Evolutionary conservation across 2,888 invertebrate species (phyloP), one percentile per base, ranked within the genome.

Genomic region (Ypsolopha scabrella): DNA sequence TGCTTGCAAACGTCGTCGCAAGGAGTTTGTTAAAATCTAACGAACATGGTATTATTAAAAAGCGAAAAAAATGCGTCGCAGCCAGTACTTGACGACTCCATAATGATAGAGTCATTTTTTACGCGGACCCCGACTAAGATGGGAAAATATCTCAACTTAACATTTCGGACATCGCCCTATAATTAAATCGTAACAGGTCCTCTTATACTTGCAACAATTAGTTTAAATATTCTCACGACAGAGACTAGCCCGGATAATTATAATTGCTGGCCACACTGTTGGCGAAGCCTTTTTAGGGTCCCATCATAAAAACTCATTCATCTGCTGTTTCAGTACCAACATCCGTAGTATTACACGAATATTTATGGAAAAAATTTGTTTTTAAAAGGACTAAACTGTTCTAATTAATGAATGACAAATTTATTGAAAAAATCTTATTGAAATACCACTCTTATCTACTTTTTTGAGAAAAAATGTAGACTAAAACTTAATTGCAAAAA

Each of bases 111-210:
- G 65, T 56, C 58, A 65, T 73, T 73, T 76, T 75, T 76, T 70
- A 68, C 55, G 44, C 35, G 24, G 14, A 39, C 38, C 46, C 34
- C 44, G 9, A 33, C n/a, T 9, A 48, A 43, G 50, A 41, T 63
- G 63, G 63, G 63, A 64, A 69, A 67, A 63, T 63, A 59, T 58
- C 57, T 53, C 60, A 62, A 71, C 73, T 75, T 68, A 72, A 60
- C 65, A 70, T 75, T 72, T 67, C 58, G 65, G 56, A 61, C 70
- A 69, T 70, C 69, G 63, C 76, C 72, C 75, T 76, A 64, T 78
- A 72, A 82, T 81, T 81, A 81, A 76, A 75, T 72, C 70, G 66
- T 67, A 71, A 67, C 63, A 60, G 65, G 67, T 62, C 65, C 48
- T 52, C 50, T 39, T 44, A 24, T 24, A 24, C 24, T n/a, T 64